These are phyloP conservation scores for Morpho achilles DNA, from an alignment of 2,888 invertebrate genomes.

Conservation along the genomic window DNA sequence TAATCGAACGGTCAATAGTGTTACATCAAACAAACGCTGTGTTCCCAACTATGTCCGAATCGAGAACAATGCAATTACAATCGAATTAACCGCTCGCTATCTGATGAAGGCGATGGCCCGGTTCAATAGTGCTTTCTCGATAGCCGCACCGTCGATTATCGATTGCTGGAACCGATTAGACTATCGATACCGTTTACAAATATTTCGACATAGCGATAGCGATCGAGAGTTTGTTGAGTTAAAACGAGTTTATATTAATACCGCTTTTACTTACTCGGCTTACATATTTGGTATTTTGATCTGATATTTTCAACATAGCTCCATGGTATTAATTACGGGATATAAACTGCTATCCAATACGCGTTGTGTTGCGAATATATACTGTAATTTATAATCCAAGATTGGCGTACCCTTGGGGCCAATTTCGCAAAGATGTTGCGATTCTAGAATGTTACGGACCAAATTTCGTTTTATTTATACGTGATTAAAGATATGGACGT, in stretches of 20 bases:
- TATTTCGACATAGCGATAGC: conserved; percentile 71
- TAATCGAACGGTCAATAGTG: conserved; percentile 11
- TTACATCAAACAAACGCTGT: conserved; percentile 17
- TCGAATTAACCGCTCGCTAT: conserved; percentile 42
- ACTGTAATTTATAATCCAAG: background rate
- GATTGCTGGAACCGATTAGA: conserved; percentile 47
- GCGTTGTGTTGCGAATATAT: background rate
- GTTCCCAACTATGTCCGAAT: conserved; percentile 26
- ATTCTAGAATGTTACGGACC: too few species aligned
- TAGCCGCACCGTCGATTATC: conserved; percentile 43
- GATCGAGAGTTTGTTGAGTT: conserved; percentile 28
- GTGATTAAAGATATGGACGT: too few species aligned
- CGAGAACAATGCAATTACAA: conserved; percentile 39
- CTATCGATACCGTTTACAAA: conserved; percentile 70
- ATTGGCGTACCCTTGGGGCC: too few species aligned
- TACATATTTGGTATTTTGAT: conserved; percentile 24
- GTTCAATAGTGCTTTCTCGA: conserved; percentile 46
- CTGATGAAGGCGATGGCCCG: conserved; percentile 46
- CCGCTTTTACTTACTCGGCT: conserved; percentile 18
- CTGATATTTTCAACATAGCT: conserved; percentile 19
- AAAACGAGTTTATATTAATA: conserved; percentile 34
- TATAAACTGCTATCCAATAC: conserved; percentile 5
- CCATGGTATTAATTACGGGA: conserved; percentile 21
- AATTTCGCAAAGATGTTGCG: too few species aligned
- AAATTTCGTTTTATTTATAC: too few species aligned